Base-by-base conservation (phyloP, 2,113 vertebrate genomes). In the Bos indicus region DNA sequence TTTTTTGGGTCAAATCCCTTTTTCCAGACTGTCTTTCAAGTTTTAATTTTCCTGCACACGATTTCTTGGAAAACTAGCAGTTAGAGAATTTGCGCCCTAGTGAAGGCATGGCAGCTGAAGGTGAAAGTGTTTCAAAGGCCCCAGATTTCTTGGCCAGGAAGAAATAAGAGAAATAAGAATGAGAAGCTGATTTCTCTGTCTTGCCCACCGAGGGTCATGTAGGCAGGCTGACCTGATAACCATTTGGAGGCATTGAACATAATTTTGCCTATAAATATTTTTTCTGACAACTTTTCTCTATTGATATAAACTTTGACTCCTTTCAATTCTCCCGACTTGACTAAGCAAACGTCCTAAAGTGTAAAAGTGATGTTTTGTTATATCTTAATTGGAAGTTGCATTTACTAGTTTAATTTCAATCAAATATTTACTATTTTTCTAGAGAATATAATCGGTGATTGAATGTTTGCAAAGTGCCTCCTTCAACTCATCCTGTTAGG, bases 391-490 rank as follows among this genome's bases (percentile, higher is more conserved):
- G 15, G 17, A 92, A 56, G 48, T 25, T 88, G 23, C 21, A 90
- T 83, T 96, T 84, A 62, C 21, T 71, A 51, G 43, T 92, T 95
- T 62, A 74, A 95, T 88, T 94, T 81, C 54, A 93, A 80, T 25
- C 5, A 82, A 94, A 78, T 84, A 19, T 67, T 93, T 80, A 89
- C n/a, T 40, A 11, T 57, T 82, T 95, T 88, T 96, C 94, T 88
- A 51, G 3, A 85, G 33, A 88, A 85, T 60, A 90, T 28, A 90
- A 92, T 43, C 28, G 71, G 17, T 83, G 91, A 94, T 52, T 85
- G 77, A 10, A 25, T 52, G 71, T 96, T 92, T 40, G 40, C 71
- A 46, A 96, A 91, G 77, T 4, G 5, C 43, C 23, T 81, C 87
- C 80, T 95, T 88, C 80, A 81, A 16, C 25, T 81, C 67, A 33